A percentile compares a stretch with the other conserved stretches of the same genome.
Evolutionary conservation across 2,797 vertebrate species (phyloP).

Genomic region (Anas capensis): DNA sequence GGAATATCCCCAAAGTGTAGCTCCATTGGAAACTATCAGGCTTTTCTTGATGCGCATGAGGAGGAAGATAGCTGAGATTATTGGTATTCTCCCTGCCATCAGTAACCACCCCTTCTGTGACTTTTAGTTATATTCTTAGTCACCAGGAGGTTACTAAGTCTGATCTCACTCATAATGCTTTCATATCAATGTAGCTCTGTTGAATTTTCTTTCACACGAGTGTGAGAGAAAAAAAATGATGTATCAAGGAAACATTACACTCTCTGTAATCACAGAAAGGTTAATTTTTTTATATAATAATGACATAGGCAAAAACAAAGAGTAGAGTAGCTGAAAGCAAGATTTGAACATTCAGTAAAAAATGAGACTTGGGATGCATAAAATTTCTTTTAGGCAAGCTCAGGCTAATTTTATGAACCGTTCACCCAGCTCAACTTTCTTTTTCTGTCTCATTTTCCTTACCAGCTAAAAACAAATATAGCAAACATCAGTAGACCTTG

Average conservation of each 20-base stretch:
- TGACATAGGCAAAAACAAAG: neutral
- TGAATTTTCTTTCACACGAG: neutral
- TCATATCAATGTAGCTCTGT: neutral
- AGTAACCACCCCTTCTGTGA: neutral
- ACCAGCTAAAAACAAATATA: conserved; percentile 57
- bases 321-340: conserved; percentile 26
- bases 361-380: conserved; percentile 50
- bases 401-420: conserved; percentile 68
- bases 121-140: neutral
- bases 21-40: neutral
- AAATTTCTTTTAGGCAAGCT: conserved; percentile 68
- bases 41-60: neutral
- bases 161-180: neutral
- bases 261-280: neutral
- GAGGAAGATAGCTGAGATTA: neutral
- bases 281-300: neutral
- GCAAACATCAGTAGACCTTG: conserved; percentile 68
- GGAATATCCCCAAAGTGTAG: neutral
- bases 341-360: conserved; percentile 27
- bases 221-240: neutral
- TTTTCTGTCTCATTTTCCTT: conserved; percentile 66
- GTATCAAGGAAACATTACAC: neutral
- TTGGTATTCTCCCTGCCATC: neutral
- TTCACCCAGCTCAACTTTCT: conserved; percentile 56
- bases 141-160: neutral